phyloP scores from a whole-genome alignment of 2,888 invertebrate genomes.

The Epinotia demarniana region DNA sequence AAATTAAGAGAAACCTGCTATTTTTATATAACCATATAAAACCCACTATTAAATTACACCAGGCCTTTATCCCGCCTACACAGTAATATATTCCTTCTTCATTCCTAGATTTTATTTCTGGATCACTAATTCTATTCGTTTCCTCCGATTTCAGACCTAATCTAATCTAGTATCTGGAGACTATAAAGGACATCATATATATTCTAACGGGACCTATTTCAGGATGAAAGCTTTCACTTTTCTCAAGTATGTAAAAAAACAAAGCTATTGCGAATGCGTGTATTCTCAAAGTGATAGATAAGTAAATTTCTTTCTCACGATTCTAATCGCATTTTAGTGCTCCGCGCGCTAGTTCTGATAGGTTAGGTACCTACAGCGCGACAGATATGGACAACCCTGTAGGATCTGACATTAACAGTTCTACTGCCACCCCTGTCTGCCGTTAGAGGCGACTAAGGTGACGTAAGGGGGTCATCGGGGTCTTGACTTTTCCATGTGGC shows the following conservation, averaged over 20 bases:
- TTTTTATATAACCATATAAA: background rate
- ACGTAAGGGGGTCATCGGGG: too few species aligned
- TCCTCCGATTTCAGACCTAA: background rate
- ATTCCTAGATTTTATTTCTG: background rate
- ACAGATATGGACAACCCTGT: too few species aligned
- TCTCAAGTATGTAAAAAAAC: slow-evolving; percentile 10
- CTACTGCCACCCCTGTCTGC: too few species aligned
- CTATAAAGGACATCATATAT: slow-evolving; percentile 4
- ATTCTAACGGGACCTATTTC: slow-evolving; percentile 1
- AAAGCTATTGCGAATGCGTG: background rate
- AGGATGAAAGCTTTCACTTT: background rate
- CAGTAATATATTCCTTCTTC: background rate
- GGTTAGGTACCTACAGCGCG: too few species aligned
- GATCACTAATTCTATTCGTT: background rate
- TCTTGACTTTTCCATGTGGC: too few species aligned
- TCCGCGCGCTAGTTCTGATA: too few species aligned
- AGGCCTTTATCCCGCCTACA: background rate
- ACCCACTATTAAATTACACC: background rate
- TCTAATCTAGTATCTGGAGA: slow-evolving; percentile 1
- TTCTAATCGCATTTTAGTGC: too few species aligned
- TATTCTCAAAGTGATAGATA: slow-evolving; percentile 2
- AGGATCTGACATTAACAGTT: too few species aligned
- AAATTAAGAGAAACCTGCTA: background rate
- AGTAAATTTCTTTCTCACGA: too few species aligned
- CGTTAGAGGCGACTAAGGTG: too few species aligned